Conservation (phyloP, 1,140 invertebrate species). For the Nixonia krombeini region DNA sequence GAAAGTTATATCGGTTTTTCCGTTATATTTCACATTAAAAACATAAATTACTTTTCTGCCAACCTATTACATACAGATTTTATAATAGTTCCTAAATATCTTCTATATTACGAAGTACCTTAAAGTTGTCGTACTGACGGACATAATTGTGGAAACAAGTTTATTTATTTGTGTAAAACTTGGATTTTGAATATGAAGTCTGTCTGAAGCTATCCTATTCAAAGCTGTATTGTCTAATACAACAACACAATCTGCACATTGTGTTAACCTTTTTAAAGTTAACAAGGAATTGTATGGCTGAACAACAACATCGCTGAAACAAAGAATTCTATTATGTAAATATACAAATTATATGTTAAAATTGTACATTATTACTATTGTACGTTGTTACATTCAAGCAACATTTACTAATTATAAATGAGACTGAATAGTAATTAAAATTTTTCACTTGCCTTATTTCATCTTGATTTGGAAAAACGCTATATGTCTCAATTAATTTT, state of each 20-base stretch:
- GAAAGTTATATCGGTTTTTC: no score
- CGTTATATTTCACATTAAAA: no score
- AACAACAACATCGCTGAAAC: conserved; percentile 95
- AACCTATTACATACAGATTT: background rate
- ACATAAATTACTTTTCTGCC: no score
- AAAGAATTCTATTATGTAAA: background rate
- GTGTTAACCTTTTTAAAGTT: conserved; percentile 93
- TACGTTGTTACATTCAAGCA: no score
- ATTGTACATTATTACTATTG: no score
- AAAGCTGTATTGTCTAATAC: conserved; percentile 97
- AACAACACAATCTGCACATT: conserved; percentile 98
- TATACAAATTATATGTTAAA: conserved; percentile 1
- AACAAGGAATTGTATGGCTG: conserved; percentile 99
- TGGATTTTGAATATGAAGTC: conserved; percentile 95
- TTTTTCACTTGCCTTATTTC: conserved; percentile 82
- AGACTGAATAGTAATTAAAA: no score
- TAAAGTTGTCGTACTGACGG: conserved; percentile 94
- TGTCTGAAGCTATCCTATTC: conserved; percentile 96
- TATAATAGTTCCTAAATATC: background rate
- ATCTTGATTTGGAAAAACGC: conserved; percentile 98
- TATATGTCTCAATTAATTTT: conserved; percentile 98
- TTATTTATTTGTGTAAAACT: conserved; percentile 98
- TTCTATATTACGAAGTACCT: conserved; percentile 71
- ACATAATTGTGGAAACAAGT: conserved; percentile 98
- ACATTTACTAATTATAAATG: background rate